A percentile compares a stretch with the other conserved stretches of the same genome.
Evolutionary conservation across 2,888 invertebrate genomes (phyloP).

Genomic region (Sminthurides aquaticus): DNA sequence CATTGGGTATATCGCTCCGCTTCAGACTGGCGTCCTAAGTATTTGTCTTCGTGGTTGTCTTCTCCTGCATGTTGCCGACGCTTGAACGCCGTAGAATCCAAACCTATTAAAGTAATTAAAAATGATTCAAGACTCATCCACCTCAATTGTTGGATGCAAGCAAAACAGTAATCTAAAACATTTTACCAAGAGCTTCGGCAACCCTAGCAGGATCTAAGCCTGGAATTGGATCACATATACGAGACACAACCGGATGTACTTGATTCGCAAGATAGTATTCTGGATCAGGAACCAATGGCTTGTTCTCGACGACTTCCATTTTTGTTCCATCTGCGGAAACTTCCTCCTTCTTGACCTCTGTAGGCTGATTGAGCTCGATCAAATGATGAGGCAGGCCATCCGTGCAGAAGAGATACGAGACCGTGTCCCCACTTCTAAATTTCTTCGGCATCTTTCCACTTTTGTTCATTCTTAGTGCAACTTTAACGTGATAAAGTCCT

Average conservation of each 20-base stretch:
- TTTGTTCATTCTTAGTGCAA: conserved; percentile 78
- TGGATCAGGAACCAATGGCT: conserved; percentile 65
- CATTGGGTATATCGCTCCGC: conserved; percentile 55
- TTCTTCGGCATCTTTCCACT: conserved; percentile 61
- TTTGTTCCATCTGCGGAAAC: conserved; percentile 19
- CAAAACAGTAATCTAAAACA: not conserved
- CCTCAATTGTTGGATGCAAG: no score
- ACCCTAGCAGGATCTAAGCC: conserved; percentile 84
- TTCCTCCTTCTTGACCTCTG: not conserved
- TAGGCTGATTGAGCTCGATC: conserved; percentile 25
- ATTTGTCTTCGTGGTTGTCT: conserved; percentile 45
- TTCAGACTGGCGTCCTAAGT: conserved; percentile 45
- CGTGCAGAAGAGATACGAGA: conserved; percentile 85
- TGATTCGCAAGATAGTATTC: conserved; percentile 91
- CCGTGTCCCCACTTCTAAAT: conserved; percentile 86
- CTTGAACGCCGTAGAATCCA: conserved; percentile 50
- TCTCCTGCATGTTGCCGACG: conserved; percentile 45
- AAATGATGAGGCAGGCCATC: conserved; percentile 50
- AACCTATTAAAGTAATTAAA: conserved; percentile 45
- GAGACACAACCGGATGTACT: conserved; percentile 88
- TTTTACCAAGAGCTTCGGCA: conserved; percentile 77
- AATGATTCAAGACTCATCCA: no score
- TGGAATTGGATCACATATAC: conserved; percentile 92
- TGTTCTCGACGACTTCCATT: conserved; percentile 10
- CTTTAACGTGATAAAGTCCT: conserved; percentile 78